Evolutionary conservation across 2,113 vertebrate species (phyloP).

Genomic region (Microtus pennsylvanicus): DNA sequence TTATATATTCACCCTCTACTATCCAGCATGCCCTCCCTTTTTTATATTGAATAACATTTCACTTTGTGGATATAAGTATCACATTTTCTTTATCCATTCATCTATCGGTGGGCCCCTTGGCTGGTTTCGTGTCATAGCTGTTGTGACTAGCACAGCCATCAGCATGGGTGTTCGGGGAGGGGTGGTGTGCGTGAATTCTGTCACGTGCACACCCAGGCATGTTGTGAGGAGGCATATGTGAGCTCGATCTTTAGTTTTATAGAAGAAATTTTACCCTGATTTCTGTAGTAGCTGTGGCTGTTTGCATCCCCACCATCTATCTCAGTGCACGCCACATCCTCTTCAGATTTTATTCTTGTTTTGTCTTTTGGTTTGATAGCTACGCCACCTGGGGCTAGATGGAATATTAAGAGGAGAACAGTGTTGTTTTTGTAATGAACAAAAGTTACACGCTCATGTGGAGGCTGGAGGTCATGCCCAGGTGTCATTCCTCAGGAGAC

Average conservation of each 20-base stretch:
- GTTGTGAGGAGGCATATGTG: not conserved
- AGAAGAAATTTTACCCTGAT: not conserved
- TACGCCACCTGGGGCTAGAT: not conserved
- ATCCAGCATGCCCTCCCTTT: not conserved
- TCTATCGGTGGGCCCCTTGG: not conserved
- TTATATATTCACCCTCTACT: not conserved
- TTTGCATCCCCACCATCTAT: not conserved
- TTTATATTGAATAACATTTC: not conserved
- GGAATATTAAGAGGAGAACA: not conserved
- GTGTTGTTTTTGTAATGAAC: not conserved
- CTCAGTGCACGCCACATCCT: not conserved
- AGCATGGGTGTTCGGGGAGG: not conserved
- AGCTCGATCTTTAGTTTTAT: not conserved
- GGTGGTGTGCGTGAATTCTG: not conserved
- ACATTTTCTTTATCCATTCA: not conserved
- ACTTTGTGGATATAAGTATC: not conserved
- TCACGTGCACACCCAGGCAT: too few species aligned
- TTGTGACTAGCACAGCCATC: not conserved
- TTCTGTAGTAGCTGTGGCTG: not conserved
- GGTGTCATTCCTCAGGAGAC: not conserved
- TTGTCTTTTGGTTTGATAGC: not conserved
- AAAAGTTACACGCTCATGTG: not conserved
- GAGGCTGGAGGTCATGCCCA: not conserved
- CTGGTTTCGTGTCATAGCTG: not conserved
- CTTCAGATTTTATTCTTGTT: not conserved